Evolutionary conservation across 2,888 invertebrate genomes (phyloP).

Genomic region (Synergus umbraculus): DNA sequence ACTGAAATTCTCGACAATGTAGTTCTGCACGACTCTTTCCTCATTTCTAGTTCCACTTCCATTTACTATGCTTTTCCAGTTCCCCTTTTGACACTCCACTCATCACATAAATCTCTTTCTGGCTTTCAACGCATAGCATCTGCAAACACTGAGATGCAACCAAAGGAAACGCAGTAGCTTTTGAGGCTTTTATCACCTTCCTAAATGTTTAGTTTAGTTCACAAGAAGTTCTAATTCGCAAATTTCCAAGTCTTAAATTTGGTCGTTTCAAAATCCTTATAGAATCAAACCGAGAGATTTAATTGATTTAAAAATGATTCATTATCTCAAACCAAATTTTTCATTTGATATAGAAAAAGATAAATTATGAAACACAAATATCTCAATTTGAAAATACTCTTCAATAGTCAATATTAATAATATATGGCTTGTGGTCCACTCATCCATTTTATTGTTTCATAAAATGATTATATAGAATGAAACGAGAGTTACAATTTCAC

Average conservation of each 20-base stretch:
- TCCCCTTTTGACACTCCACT: background rate
- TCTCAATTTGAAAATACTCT: background rate
- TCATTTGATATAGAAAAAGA: too few relatives aligned
- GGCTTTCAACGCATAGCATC: background rate
- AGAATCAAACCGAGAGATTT: background rate
- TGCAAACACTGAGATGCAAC: background rate
- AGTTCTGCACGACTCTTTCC: background rate
- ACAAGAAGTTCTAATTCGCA: background rate
- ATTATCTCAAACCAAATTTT: too few relatives aligned
- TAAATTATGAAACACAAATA: too few relatives aligned
- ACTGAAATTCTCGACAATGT: background rate
- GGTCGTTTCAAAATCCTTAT: background rate
- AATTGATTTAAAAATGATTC: background rate
- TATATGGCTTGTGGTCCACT: background rate
- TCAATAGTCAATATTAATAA: background rate
- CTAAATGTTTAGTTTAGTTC: background rate
- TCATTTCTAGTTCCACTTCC: background rate
- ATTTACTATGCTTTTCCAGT: background rate
- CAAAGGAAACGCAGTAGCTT: background rate
- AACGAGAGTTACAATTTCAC: conserved; percentile 16
- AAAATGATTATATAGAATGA: background rate
- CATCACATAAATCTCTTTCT: background rate
- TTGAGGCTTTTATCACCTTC: background rate
- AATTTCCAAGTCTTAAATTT: background rate
- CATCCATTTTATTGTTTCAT: background rate